Conservation (phyloP, 1,140 invertebrate species). For the Drosophila nigrodunni region DNA sequence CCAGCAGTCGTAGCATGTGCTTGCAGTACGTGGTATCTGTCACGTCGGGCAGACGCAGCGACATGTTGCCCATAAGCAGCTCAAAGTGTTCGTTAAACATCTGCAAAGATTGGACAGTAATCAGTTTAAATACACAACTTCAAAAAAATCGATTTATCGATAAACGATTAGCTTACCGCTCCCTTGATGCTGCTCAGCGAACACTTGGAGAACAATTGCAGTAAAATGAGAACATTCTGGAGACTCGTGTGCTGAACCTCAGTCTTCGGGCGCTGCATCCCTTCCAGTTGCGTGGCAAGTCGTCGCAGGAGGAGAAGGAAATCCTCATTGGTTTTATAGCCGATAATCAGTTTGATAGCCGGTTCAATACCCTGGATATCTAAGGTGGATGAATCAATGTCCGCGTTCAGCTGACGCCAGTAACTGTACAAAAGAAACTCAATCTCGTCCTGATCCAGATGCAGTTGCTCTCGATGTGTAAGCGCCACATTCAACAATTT, state of each 20-base stretch:
- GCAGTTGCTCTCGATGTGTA: conserved; percentile 66
- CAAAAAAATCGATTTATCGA: background rate
- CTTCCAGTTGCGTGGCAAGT: conserved; percentile 42
- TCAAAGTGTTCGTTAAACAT: conserved; percentile 82
- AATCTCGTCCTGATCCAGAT: conserved; percentile 78
- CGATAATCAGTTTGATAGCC: conserved; percentile 73
- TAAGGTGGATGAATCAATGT: conserved; percentile 43
- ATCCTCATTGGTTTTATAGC: conserved; percentile 80
- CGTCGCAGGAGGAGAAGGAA: conserved; percentile 61
- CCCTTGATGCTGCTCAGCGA: conserved; percentile 75
- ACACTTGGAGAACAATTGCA: conserved; percentile 69
- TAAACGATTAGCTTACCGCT: conserved; percentile 54
- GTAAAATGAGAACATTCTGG: conserved; percentile 59
- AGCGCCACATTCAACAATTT: conserved; percentile 70
- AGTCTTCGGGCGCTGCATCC: conserved; percentile 44
- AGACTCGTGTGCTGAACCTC: conserved; percentile 40
- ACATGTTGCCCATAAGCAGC: conserved; percentile 54
- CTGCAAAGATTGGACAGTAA: conserved; percentile 32
- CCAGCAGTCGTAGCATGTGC: conserved; percentile 46
- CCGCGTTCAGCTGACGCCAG: conserved; percentile 72
- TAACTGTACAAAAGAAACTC: conserved; percentile 73
- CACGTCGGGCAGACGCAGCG: conserved; percentile 48
- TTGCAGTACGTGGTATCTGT: conserved; percentile 26
- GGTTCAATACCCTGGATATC: conserved; percentile 54
- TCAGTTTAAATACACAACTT: background rate